These are phyloP conservation scores for Cyclura pinguis DNA, from an alignment of 2,797 vertebrate species.

Conservation along the genomic window DNA sequence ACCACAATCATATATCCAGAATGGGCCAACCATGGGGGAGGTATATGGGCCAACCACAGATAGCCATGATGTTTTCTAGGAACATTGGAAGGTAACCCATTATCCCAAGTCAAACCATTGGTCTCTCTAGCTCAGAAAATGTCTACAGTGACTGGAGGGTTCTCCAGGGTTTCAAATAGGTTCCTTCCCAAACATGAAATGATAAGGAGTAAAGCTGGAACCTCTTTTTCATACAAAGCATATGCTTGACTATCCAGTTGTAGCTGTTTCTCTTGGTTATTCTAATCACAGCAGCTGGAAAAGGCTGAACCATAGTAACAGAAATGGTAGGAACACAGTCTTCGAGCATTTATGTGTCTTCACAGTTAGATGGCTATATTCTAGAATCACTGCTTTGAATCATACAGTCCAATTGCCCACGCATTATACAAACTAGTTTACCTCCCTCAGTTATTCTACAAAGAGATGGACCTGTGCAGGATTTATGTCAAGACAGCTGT, in stretches of 20 bases:
- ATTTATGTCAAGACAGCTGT: neutral
- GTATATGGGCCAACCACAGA: neutral
- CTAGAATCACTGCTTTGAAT: neutral
- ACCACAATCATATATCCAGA: neutral
- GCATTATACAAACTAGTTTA: neutral
- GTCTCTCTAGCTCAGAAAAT: neutral
- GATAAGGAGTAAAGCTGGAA: neutral
- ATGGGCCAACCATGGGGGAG: too few relatives aligned
- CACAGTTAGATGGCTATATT: neutral
- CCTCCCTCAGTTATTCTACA: neutral
- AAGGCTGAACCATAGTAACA: neutral
- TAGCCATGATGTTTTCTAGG: neutral
- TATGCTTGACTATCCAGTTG: too few relatives aligned
- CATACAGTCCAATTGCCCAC: neutral
- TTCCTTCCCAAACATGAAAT: neutral
- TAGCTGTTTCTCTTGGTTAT: neutral
- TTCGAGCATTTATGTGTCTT: neutral
- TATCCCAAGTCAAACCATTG: too few relatives aligned
- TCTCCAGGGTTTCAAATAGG: too few relatives aligned
- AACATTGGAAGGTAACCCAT: neutral
- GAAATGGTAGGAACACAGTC: neutral
- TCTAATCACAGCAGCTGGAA: neutral
- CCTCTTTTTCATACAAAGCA: too few relatives aligned
- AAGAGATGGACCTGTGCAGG: neutral
- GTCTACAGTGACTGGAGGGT: too few relatives aligned